These are phyloP conservation scores for Apostichopus parvimensis DNA, from an alignment of 35 echinoderm and acorn worm genomes.

Conservation along the genomic window DNA sequence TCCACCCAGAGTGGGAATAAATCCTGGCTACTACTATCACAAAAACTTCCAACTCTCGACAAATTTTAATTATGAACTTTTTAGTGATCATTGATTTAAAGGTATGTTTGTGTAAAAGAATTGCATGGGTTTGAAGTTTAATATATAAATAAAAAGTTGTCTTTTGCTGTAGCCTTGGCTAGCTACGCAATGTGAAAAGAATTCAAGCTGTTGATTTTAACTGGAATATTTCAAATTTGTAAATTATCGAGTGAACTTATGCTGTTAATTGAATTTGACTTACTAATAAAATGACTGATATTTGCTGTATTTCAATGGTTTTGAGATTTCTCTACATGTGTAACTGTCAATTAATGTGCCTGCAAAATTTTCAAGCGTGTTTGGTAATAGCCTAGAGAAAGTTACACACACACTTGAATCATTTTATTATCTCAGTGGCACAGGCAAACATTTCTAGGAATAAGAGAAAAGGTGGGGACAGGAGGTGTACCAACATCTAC, in stretches of 20 bases:
- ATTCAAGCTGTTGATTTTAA: background rate
- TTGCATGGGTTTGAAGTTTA: too few species aligned
- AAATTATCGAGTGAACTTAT: background rate
- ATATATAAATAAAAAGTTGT: background rate
- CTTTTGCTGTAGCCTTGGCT: background rate
- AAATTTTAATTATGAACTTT: background rate
- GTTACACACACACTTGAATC: too few species aligned
- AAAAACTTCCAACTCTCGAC: background rate
- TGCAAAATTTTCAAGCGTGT: too few species aligned
- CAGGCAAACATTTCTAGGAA: too few species aligned
- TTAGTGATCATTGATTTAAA: background rate
- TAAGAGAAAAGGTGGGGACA: too few species aligned
- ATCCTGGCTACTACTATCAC: background rate
- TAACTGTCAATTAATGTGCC: too few species aligned
- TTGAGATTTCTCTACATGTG: background rate
- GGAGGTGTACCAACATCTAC: too few species aligned
- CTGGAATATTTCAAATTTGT: background rate
- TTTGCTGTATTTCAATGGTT: background rate
- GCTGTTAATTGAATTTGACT: background rate
- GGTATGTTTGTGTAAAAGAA: background rate
- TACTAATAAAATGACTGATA: background rate
- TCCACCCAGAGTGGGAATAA: constrained; percentile 99
- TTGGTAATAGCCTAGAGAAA: too few species aligned
- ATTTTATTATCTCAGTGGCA: too few species aligned
- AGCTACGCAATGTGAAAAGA: background rate